A percentile compares a stretch with the other conserved stretches of the same genome.
These are phyloP conservation scores for Enteromius radiatus DNA, from an alignment of 2,797 vertebrate species.

Conservation along the genomic window DNA sequence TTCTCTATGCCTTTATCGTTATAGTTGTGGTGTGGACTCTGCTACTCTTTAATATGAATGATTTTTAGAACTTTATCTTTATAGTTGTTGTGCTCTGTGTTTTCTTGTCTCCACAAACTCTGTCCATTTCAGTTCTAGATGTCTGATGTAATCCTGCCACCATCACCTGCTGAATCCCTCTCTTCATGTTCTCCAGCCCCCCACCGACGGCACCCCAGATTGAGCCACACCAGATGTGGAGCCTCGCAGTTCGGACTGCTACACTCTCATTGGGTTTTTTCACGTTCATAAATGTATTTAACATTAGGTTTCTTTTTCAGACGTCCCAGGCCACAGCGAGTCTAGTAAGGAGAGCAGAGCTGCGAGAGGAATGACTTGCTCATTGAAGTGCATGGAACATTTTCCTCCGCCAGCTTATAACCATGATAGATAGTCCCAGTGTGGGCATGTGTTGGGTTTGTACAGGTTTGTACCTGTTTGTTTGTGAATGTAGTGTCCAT, in stretches of 20 bases:
- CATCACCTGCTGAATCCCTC: slow-evolving; percentile 85
- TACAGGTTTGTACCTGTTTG: slow-evolving; percentile 46
- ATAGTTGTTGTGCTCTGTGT: no score
- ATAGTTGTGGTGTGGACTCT: no score
- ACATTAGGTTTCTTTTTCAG: slow-evolving; percentile 79
- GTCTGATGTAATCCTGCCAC: slow-evolving; percentile 64
- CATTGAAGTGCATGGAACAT: slow-evolving; percentile 62
- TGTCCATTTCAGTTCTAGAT: not conserved
- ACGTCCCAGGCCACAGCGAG: slow-evolving; percentile 36
- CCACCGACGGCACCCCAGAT: slow-evolving; percentile 68
- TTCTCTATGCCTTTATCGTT: no score
- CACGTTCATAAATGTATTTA: slow-evolving; percentile 36
- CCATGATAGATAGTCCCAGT: slow-evolving; percentile 64
- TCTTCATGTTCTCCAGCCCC: slow-evolving; percentile 61
- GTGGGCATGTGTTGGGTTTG: slow-evolving; percentile 45
- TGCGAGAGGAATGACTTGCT: slow-evolving; percentile 38
- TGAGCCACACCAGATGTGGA: slow-evolving; percentile 93
- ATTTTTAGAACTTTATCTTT: no score
- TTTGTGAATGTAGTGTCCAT: slow-evolving; percentile 20
- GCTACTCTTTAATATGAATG: no score
- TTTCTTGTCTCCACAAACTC: not conserved
- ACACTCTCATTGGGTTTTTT: slow-evolving; percentile 71
- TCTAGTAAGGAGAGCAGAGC: slow-evolving; percentile 15
- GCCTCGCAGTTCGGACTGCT: slow-evolving; percentile 77
- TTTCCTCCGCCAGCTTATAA: slow-evolving; percentile 65